Conservation (phyloP, 2,888 invertebrate genomes). For the Pristionchus exspectatus region DNA sequence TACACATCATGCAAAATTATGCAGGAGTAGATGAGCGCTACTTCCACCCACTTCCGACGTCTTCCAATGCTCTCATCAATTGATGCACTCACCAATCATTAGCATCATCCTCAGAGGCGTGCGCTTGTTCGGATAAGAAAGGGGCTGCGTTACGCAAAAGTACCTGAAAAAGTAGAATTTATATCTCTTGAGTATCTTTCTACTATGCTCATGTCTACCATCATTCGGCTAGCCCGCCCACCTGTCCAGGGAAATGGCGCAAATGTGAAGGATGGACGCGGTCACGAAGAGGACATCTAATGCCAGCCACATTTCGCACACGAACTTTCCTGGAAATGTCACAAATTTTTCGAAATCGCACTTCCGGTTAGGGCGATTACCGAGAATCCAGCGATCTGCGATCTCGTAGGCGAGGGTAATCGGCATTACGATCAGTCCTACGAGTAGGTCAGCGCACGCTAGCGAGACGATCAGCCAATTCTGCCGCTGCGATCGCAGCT, state of each 20-base stretch:
- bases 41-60: background rate
- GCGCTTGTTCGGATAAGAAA: slow-evolving; percentile 75
- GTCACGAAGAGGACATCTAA: slow-evolving; percentile 81
- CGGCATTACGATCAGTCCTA: slow-evolving; percentile 81
- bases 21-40: background rate
- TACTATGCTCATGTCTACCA: too few relatives aligned
- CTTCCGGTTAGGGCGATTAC: slow-evolving; percentile 62
- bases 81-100: slow-evolving; percentile 71
- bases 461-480: slow-evolving; percentile 81
- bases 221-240: background rate
- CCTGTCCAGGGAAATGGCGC: slow-evolving; percentile 77
- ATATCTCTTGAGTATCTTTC: background rate
- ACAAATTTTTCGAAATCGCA: background rate
- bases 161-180: slow-evolving; percentile 61
- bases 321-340: slow-evolving; percentile 73
- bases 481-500: slow-evolving; percentile 79
- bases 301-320: slow-evolving; percentile 82
- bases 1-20: slow-evolving; percentile 13
- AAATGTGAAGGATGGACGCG: slow-evolving; percentile 81
- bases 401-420: slow-evolving; percentile 81
- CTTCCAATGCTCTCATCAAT: background rate
- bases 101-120: slow-evolving; percentile 75
- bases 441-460: slow-evolving; percentile 79
- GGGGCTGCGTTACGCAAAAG: slow-evolving; percentile 77
- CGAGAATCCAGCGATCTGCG: slow-evolving; percentile 81